Percentiles rank a stretch among this genome's conserved stretches.
Conservation (phyloP, 2,888 invertebrate species). For the Melanargia galathea region DNA sequence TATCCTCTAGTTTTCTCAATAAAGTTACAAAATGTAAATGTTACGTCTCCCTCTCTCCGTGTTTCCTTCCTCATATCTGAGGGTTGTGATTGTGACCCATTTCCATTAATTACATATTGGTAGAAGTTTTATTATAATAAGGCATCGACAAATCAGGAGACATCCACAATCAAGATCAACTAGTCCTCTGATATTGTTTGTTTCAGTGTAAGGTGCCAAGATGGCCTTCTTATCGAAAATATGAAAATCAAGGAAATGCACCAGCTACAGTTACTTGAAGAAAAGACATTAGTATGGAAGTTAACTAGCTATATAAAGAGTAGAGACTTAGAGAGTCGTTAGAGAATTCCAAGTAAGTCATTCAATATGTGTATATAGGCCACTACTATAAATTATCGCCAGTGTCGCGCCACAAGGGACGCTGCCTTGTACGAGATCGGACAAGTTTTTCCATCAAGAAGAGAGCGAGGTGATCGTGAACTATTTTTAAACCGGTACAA, state of each 20-base stretch:
- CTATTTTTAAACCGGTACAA: conserved; percentile 34
- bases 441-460: conserved; percentile 72
- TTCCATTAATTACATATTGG: too few species aligned
- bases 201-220: conserved; percentile 1
- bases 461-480: conserved; percentile 67
- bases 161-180: too few species aligned
- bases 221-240: conserved; percentile 2
- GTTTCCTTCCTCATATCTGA: too few species aligned
- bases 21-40: too few species aligned
- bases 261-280: conserved; percentile 11
- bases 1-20: too few species aligned
- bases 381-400: conserved; percentile 64
- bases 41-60: too few species aligned
- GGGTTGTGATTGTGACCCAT: too few species aligned
- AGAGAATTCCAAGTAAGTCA: conserved; percentile 16
- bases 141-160: too few species aligned
- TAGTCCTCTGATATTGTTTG: too few species aligned
- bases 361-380: conserved; percentile 59
- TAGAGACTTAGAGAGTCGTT: conserved; percentile 18
- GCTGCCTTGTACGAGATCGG: conserved; percentile 52
- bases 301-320: conserved; percentile 9
- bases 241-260: conserved; percentile 6
- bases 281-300: neutral
- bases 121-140: too few species aligned
- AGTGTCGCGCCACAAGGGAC: conserved; percentile 26